Evolutionary conservation across 1,140 invertebrate species (phyloP).

Genomic region (Panulirus ornatus): DNA sequence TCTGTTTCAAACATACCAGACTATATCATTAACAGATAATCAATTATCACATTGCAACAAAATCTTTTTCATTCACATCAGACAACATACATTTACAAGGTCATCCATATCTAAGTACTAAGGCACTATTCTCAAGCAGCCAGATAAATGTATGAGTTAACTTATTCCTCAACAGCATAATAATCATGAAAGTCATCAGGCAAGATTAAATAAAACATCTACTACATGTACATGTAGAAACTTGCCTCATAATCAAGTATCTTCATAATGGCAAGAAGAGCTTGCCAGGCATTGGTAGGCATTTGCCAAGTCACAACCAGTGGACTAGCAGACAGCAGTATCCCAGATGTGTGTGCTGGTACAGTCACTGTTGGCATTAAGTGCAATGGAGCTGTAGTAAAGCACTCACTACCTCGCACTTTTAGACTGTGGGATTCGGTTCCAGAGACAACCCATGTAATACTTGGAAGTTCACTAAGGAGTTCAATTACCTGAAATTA

Average conservation of each 20-base stretch:
- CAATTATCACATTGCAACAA: too few species aligned
- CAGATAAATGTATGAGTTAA: too few species aligned
- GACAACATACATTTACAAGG: too few species aligned
- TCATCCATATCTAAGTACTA: too few species aligned
- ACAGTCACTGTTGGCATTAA: conserved; percentile 51
- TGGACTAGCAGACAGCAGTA: conserved; percentile 5
- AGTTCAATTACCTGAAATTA: conserved; percentile 67
- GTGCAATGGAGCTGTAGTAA: conserved; percentile 46
- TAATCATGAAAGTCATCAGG: too few species aligned
- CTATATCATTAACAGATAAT: too few species aligned
- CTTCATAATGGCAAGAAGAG: conserved; percentile 48
- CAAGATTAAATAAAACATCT: too few species aligned
- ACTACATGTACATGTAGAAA: not conserved
- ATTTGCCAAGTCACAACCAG: conserved; percentile 57
- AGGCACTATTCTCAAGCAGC: too few species aligned
- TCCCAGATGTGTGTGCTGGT: conserved; percentile 52
- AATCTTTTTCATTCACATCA: too few species aligned
- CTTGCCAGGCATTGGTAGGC: conserved; percentile 67
- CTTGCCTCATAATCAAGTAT: conserved; percentile 51
- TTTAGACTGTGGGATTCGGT: conserved; percentile 13
- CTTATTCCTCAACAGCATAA: too few species aligned
- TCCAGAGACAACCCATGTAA: conserved; percentile 59
- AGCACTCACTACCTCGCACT: conserved; percentile 51
- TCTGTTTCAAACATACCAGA: too few species aligned
- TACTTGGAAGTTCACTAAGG: conserved; percentile 61